Conservation (phyloP, 2,113 vertebrate genomes). For the Indicator maculatus region DNA sequence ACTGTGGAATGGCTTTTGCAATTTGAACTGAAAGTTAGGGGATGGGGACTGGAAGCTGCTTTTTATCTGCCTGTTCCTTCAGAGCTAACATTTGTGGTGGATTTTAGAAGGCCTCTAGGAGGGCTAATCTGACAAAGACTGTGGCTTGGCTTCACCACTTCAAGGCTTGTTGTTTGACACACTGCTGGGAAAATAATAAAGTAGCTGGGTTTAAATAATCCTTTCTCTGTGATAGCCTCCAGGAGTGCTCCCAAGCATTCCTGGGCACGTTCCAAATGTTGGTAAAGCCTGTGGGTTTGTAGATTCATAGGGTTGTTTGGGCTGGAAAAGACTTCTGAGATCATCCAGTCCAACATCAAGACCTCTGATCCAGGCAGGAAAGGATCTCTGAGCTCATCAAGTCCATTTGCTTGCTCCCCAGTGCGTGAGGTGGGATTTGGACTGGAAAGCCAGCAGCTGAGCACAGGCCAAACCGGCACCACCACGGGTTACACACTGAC, state of each 20-base stretch:
- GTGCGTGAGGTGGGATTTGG: not conserved
- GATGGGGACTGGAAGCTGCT: not conserved
- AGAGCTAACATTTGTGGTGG: constrained; percentile 3
- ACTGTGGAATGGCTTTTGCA: constrained; percentile 50
- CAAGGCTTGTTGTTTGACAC: constrained; percentile 1
- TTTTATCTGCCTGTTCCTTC: constrained; percentile 28
- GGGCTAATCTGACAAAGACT: constrained; percentile 44
- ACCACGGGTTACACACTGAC: not conserved
- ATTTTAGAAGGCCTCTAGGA: constrained; percentile 40
- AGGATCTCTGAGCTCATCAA: too few species aligned
- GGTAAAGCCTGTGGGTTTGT: not conserved
- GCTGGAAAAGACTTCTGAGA: too few species aligned
- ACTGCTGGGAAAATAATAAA: constrained; percentile 18
- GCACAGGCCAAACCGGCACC: not conserved
- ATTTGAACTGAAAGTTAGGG: constrained; percentile 35
- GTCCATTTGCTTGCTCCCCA: not conserved
- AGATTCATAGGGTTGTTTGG: too few species aligned
- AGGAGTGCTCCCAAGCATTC: not conserved
- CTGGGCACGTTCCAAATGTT: not conserved
- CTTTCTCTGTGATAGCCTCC: not conserved
- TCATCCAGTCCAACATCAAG: too few species aligned
- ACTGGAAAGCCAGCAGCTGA: not conserved
- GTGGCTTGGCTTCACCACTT: constrained; percentile 18
- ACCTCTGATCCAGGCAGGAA: too few species aligned
- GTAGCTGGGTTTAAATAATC: constrained; percentile 31